A percentile compares a stretch with the other conserved stretches of the same genome.
These are phyloP conservation scores for Procavia capensis DNA, from an alignment of 2,113 vertebrate species.

Conservation along the genomic window DNA sequence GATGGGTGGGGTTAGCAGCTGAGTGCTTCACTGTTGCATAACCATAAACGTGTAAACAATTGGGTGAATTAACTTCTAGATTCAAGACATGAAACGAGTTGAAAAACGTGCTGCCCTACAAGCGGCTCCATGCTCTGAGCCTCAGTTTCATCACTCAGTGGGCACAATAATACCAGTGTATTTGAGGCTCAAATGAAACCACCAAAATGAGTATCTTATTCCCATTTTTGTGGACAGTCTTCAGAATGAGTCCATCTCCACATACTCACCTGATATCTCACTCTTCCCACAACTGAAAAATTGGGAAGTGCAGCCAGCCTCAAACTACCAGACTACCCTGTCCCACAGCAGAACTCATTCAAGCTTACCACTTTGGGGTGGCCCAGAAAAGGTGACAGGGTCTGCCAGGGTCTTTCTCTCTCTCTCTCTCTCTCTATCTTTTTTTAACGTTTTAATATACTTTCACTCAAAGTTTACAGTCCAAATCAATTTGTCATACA, in stretches of 20 bases:
- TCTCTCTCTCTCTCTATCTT: too few relatives aligned
- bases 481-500: too few relatives aligned
- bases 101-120: not conserved
- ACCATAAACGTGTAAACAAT: not conserved
- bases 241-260: not conserved
- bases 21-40: not conserved
- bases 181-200: not conserved
- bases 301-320: not conserved
- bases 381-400: not conserved
- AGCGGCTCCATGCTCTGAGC: not conserved
- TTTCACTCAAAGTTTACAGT: too few relatives aligned
- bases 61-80: not conserved
- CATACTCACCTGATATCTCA: not conserved
- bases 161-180: not conserved
- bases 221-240: not conserved
- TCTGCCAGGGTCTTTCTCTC: conserved; percentile 18
- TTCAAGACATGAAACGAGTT: not conserved
- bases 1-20: not conserved
- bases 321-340: not conserved
- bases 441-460: too few relatives aligned
- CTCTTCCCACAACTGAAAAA: not conserved
- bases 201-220: not conserved
- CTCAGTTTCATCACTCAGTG: not conserved
- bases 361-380: not conserved
- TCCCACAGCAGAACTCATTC: not conserved